These are phyloP conservation scores for Amphiprion ocellaris DNA, from an alignment of 2,113 vertebrate species.

Conservation along the genomic window DNA sequence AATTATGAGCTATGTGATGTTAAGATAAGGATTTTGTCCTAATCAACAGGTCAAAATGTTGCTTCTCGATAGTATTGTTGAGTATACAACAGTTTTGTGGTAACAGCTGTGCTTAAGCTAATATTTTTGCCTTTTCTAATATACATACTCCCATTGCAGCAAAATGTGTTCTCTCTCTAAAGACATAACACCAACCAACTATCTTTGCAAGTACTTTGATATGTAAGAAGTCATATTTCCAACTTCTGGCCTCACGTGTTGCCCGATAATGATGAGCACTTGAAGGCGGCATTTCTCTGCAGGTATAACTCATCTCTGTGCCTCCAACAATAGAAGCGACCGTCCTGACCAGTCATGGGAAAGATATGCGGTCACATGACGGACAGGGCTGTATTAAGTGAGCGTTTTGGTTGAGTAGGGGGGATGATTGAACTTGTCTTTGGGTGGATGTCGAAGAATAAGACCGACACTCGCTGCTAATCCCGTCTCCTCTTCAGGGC, in stretches of 20 bases:
- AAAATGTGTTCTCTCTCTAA: too few species aligned
- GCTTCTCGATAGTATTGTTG: too few species aligned
- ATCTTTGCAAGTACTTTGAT: not conserved
- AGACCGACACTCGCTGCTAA: constrained; percentile 46
- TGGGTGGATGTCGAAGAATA: constrained; percentile 66
- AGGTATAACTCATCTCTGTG: constrained; percentile 65
- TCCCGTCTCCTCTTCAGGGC: constrained; percentile 47
- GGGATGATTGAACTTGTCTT: constrained; percentile 66
- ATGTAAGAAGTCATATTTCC: constrained; percentile 3
- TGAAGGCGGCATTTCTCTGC: constrained; percentile 57
- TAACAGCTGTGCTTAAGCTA: too few species aligned
- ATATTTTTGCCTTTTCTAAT: too few species aligned
- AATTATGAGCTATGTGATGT: too few species aligned
- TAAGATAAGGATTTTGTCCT: too few species aligned
- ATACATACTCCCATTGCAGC: too few species aligned
- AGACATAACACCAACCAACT: too few species aligned
- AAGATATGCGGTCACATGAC: constrained; percentile 69
- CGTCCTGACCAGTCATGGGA: constrained; percentile 61
- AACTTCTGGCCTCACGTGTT: not conserved
- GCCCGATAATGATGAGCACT: constrained; percentile 17
- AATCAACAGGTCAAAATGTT: too few species aligned
- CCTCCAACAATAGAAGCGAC: constrained; percentile 80
- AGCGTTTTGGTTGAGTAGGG: constrained; percentile 32
- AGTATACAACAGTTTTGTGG: too few species aligned
- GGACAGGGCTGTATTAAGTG: constrained; percentile 67